Base-by-base conservation (phyloP, 2,888 invertebrate species). In the Caenorhabditis doughertyi region DNA sequence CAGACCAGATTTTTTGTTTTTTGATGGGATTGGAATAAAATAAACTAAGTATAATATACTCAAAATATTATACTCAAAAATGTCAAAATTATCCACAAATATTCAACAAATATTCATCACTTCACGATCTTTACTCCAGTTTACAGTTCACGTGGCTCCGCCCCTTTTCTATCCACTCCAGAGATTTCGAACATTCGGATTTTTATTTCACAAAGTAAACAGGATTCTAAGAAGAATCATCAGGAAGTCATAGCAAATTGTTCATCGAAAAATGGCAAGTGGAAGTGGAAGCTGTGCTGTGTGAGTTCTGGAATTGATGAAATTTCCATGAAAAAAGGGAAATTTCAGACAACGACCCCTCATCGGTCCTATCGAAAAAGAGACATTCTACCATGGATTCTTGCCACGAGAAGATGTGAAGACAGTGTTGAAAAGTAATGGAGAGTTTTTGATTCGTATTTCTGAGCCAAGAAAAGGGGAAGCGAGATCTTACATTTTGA, bases 41-140 rank as follows among this genome's bases (percentile, higher is more conserved):
- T n/a, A n/a, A n/a, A n/a, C n/a, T n/a, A n/a, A n/a, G n/a, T n/a
- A n/a, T n/a, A n/a, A n/a, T n/a, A n/a, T n/a, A n/a, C n/a, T n/a
- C n/a, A n/a, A n/a, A n/a, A n/a, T n/a, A n/a, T n/a, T n/a, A n/a
- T n/a, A n/a, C n/a, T n/a, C n/a, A 1, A n/a, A 58, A 29, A 39
- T n/a, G n/a, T n/a, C n/a, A n/a, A 11, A 49, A 35, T 25, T 60
- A 76, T 84, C 74, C 88, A 67, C 89, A 89, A 56, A 90, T 81
- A 70, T 90, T 87, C 64, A 90, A 84, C n/a, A n/a, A n/a, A n/a
- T n/a, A n/a, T n/a, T n/a, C n/a, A n/a, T n/a, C n/a, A n/a, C n/a
- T n/a, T n/a, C n/a, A n/a, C n/a, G n/a, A n/a, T n/a, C n/a, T n/a
- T n/a, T n/a, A n/a, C n/a, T n/a, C n/a, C n/a, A n/a, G n/a, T n/a